Evolutionary conservation across 2,113 vertebrate species (phyloP), one percentile per base, ranked within the genome.

Genomic region (Oenanthe melanoleuca): DNA sequence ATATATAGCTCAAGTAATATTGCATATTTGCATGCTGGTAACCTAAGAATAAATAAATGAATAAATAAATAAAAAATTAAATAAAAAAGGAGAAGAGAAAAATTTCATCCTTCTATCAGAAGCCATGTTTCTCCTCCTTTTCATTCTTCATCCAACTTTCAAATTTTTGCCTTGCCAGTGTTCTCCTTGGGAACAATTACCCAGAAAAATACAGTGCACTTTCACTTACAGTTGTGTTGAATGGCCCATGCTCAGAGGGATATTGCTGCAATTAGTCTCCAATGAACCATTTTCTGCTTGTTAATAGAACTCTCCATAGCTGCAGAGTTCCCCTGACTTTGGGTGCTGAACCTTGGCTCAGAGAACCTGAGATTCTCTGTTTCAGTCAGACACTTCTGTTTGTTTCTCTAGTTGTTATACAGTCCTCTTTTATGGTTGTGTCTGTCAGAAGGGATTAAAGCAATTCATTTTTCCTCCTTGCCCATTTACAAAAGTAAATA

Each of bases 81-180:
- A 19, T 38, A 1, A n/a, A n/a, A 52, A 44, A 59, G 5, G 5
- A n/a, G 1, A 11, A 28, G 5, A 4, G 24, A 37, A 57, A 33
- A 33, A 26, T 1, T 34, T 12, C 33, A 40, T n/a, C 11, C 18
- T 64, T 73, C n/a, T 6, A 6, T n/a, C 50, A 40, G 49, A 89
- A 77, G 29, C 37, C 12, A 19, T 8, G 21, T 38, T 66, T 74
- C 7, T 38, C 7, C 3, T 61, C 17, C 34, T 64, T 7, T 59
- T 33, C 4, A 12, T 74, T 78, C 42, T 60, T 87, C 12, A 45
- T 23, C 3, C 0, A 0, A 5, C 23, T 66, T 70, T n/a, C 73
- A 63, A 22, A 18, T 77, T 78, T 89, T 47, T 85, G 21, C 12
- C 7, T 59, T 8, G 3, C 26, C 14, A 15, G 16, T 67, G 26